A percentile compares a stretch with the other conserved stretches of the same genome.
Conservation (phyloP, 2,113 vertebrate genomes). For the Clarias macrocephalus region DNA sequence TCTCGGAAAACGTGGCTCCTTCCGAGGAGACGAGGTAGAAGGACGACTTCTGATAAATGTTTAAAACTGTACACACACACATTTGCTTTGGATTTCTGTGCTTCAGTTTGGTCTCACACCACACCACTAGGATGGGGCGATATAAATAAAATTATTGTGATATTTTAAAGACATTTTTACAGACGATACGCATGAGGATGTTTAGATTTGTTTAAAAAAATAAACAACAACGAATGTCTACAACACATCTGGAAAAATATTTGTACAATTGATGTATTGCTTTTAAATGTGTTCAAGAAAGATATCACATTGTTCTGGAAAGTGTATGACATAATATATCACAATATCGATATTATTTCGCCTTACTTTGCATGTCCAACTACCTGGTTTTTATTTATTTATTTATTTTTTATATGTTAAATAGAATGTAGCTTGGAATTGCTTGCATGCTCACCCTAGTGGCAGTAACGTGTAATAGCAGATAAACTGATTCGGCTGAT, state of each 20-base stretch:
- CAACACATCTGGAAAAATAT: no score
- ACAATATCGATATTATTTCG: background rate
- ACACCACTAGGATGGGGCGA: background rate
- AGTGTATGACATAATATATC: no score
- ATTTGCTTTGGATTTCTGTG: background rate
- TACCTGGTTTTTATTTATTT: no score
- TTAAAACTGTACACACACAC: background rate
- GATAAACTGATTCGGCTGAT: background rate
- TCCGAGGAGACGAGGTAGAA: constrained; percentile 69
- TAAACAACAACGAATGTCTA: no score
- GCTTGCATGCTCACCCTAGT: background rate
- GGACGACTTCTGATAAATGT: background rate
- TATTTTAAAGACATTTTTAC: background rate
- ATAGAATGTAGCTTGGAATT: no score
- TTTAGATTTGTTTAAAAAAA: background rate
- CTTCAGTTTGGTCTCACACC: background rate
- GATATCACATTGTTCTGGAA: no score
- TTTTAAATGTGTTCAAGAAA: no score
- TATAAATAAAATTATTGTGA: background rate
- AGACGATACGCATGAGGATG: background rate
- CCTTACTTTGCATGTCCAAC: no score
- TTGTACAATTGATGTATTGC: no score
- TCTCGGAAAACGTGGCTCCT: constrained; percentile 66
- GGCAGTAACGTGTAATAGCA: background rate
- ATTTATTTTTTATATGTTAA: no score